Percentiles rank a stretch among this genome's conserved stretches.
These are phyloP conservation scores for Myotis pilosus DNA, from an alignment of 2,797 vertebrate genomes.

Conservation along the genomic window DNA sequence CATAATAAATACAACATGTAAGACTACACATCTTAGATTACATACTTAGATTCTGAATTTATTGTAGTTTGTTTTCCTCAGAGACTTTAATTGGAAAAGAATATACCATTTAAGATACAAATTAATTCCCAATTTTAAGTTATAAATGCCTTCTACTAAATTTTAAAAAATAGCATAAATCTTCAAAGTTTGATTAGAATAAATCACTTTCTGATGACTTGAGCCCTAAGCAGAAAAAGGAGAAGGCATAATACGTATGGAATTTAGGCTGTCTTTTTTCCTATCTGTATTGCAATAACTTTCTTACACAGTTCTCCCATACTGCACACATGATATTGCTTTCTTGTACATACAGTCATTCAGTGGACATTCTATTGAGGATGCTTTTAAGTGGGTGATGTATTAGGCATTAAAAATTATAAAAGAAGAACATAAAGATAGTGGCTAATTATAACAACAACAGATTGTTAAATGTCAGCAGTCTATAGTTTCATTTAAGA, in stretches of 20 bases:
- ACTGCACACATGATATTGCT: not conserved
- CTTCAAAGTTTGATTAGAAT: constrained; percentile 11
- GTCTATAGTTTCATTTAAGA: constrained; percentile 25
- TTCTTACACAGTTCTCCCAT: not conserved
- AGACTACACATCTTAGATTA: not conserved
- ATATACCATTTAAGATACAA: constrained; percentile 40
- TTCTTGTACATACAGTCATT: not conserved
- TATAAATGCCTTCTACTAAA: constrained; percentile 17
- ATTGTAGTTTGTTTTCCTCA: constrained; percentile 19
- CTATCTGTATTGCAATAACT: not conserved
- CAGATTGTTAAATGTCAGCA: constrained; percentile 17
- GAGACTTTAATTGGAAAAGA: not conserved
- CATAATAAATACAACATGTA: not conserved
- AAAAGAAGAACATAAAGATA: constrained; percentile 16
- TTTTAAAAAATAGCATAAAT: constrained; percentile 18
- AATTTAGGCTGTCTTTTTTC: not conserved
- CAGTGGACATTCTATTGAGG: not conserved
- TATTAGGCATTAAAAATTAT: constrained; percentile 2
- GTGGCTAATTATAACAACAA: not conserved
- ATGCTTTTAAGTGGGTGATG: not conserved
- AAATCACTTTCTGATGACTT: not conserved
- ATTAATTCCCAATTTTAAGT: not conserved
- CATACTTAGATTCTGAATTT: constrained; percentile 16
- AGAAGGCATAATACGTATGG: not conserved
- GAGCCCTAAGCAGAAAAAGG: not conserved